Base-by-base conservation (phyloP, 2,113 vertebrate species). In the Phrynosoma platyrhinos region DNA sequence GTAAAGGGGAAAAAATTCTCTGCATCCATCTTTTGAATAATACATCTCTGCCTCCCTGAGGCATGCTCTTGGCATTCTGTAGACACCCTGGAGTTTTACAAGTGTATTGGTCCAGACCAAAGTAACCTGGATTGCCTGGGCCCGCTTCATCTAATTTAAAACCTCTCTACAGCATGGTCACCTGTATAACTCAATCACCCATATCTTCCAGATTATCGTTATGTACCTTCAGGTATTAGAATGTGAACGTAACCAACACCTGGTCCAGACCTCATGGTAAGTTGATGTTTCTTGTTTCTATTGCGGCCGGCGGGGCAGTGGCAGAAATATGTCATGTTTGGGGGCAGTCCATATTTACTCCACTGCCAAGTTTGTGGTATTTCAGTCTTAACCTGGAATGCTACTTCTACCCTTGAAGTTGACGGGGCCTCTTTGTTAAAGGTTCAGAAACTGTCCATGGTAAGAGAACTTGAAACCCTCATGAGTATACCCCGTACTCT, bases 141-240 rank as follows among this genome's bases (percentile, higher is more conserved):
- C 30, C 92, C 92, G 90, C 91, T 89, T 91, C 93, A 92, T 84
- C 88, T 96, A 75, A 91, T 9, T 27, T 76, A 55, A 83, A 77
- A 53, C n/a, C 80, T 77, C 72, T 69, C 7, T 40, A 1, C 55
- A 12, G 0, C 58, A 12, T 27, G n/a, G 5, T 40, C 87, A 55
- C 62, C 42, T 77, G 90, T 97, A 96, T 97, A 97, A 97, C 95
- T 92, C 86, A 32, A 84, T 96, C 85, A 97, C 96, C 96, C 95
- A 0, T 97, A 97, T 97, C 95, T 97, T 97, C 95, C 97, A 98
- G 98, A 98, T 98, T 94, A 98, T 98, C 95, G 97, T 98, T 96
- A 97, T 98, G 98, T 98, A 98, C 95, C 97, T 98, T 91, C 98
- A 98, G 97, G 98, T 98, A 95, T 97, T 98, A 95, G 98, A 98